phyloP scores from a whole-genome alignment of 2,797 vertebrate genomes.

The Heliangelus exortis region DNA sequence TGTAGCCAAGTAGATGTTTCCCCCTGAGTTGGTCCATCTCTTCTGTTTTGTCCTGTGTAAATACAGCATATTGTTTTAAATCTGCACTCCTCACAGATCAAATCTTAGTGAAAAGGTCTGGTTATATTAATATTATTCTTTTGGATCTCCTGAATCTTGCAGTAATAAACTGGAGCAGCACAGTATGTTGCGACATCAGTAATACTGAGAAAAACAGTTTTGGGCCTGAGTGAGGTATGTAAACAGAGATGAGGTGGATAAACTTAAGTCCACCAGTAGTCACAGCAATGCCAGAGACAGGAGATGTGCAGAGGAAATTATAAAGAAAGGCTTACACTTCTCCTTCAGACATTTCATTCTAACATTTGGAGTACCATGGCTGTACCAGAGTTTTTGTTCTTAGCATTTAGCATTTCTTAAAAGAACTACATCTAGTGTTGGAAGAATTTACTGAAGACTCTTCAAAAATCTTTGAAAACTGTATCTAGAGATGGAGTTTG shows the following conservation, averaged over 20 bases:
- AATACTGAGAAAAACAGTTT: not conserved
- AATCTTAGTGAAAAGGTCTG: not conserved
- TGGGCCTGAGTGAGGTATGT: not conserved
- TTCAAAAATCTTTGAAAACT: not conserved
- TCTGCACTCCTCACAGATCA: not conserved
- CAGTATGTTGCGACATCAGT: not conserved
- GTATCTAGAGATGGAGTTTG: not conserved
- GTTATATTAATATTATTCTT: constrained; percentile 4
- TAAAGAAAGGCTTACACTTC: not conserved
- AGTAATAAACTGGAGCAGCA: not conserved
- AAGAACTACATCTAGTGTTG: not conserved
- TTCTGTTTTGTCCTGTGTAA: not conserved
- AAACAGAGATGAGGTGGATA: not conserved
- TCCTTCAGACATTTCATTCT: not conserved
- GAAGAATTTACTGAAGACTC: not conserved
- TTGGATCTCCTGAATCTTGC: not conserved
- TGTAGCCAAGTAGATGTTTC: not conserved
- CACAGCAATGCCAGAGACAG: not conserved
- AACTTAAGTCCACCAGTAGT: not conserved
- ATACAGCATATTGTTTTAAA: not conserved
- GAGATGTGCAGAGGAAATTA: not conserved
- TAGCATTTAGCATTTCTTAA: not conserved
- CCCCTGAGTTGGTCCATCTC: not conserved
- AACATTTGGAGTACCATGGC: not conserved
- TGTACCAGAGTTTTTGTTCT: not conserved